Evolutionary conservation across 2,113 vertebrate species (phyloP).

Genomic region (Polypterus senegalus): DNA sequence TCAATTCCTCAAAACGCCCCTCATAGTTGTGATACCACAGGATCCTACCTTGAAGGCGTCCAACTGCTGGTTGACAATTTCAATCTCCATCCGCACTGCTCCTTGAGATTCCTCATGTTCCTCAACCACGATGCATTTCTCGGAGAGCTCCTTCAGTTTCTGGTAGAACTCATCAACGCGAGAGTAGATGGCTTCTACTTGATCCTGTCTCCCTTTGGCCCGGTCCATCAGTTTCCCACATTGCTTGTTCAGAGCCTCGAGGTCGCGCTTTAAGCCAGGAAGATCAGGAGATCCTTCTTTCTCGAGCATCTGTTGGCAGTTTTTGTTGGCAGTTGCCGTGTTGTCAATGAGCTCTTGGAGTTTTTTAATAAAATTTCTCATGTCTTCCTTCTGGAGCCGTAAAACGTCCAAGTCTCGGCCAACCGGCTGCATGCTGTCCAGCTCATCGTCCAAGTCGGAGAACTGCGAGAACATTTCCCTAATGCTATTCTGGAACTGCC

Average conservation of each 20-base stretch:
- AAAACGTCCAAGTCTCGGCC: constrained; percentile 58
- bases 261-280: constrained; percentile 76
- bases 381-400: constrained; percentile 57
- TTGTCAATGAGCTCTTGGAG: constrained; percentile 68
- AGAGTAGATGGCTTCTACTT: constrained; percentile 54
- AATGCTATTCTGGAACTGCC: constrained; percentile 88
- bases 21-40: background rate
- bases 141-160: constrained; percentile 54
- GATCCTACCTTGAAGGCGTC: constrained; percentile 77
- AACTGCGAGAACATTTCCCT: constrained; percentile 87
- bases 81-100: constrained; percentile 84
- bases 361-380: constrained; percentile 66
- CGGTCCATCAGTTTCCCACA: constrained; percentile 84
- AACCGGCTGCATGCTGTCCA: constrained; percentile 82
- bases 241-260: constrained; percentile 85
- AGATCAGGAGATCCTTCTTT: constrained; percentile 81
- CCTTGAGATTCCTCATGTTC: constrained; percentile 79
- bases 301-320: constrained; percentile 79
- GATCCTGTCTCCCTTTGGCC: constrained; percentile 63
- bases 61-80: constrained; percentile 85
- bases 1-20: too few species aligned
- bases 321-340: constrained; percentile 67
- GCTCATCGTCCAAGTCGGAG: constrained; percentile 87
- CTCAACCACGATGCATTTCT: constrained; percentile 52
- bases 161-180: constrained; percentile 67